Conservation (phyloP, 2,113 vertebrate species). For the Dolichotis patagonum region DNA sequence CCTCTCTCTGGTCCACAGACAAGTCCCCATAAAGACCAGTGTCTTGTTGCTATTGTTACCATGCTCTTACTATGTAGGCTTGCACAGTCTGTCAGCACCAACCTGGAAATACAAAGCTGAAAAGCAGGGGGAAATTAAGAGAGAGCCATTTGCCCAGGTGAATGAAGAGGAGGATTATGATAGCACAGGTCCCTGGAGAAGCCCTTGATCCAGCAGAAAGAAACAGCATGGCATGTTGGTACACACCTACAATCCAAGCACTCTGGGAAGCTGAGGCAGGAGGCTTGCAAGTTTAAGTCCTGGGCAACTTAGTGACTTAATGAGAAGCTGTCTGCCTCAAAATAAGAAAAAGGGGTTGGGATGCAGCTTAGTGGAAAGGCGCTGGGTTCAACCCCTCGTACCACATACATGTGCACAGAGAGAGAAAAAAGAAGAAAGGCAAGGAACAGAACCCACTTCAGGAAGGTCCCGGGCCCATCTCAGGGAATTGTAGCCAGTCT, state of each 20-base stretch:
- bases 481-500: not conserved
- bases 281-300: not conserved
- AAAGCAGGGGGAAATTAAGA: not conserved
- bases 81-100: not conserved
- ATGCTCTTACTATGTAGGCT: not conserved
- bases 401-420: not conserved
- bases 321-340: not conserved
- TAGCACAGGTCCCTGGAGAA: not conserved
- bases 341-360: not conserved
- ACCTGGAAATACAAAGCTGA: not conserved
- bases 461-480: not conserved
- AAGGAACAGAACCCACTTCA: not conserved
- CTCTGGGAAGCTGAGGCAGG: not conserved
- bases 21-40: no score
- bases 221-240: not conserved
- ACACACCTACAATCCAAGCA: not conserved
- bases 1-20: not conserved
- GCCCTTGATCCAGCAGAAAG: not conserved
- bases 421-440: not conserved
- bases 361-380: not conserved
- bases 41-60: not conserved
- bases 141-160: not conserved
- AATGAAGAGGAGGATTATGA: not conserved
- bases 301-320: not conserved
- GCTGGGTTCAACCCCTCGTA: not conserved